These are phyloP conservation scores for Cephalotes varians DNA, from an alignment of 2,888 invertebrate species.

Conservation along the genomic window DNA sequence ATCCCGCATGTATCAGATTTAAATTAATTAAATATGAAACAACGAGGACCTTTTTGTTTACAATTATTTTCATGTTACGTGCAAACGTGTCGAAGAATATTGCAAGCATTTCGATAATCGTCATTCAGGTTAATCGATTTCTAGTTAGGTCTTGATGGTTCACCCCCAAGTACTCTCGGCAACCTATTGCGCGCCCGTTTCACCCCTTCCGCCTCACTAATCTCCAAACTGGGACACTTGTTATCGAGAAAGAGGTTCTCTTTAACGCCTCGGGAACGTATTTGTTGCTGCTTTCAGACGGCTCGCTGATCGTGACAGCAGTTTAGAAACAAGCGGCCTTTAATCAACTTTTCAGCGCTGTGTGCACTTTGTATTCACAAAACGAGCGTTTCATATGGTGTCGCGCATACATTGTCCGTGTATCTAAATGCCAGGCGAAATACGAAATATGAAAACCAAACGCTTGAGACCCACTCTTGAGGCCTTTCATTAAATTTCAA, in stretches of 20 bases:
- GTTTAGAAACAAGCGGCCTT: slow-evolving; percentile 31
- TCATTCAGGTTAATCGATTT: slow-evolving; percentile 27
- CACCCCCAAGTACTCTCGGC: slow-evolving; percentile 16
- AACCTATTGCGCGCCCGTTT: slow-evolving; percentile 38
- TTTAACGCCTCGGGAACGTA: slow-evolving; percentile 7
- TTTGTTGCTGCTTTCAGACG: not conserved
- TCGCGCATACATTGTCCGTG: not conserved
- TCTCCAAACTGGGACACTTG: slow-evolving; percentile 40
- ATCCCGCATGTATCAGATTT: not conserved
- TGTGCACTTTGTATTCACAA: not conserved
- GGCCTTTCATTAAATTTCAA: not conserved
- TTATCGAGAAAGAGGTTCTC: slow-evolving; percentile 47
- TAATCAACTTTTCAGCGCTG: slow-evolving; percentile 4
- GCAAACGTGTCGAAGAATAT: not conserved
- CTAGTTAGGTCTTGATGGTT: slow-evolving; percentile 27
- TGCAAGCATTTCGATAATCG: not conserved
- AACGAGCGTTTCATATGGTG: not conserved
- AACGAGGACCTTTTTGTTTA: not conserved
- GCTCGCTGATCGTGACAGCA: slow-evolving; percentile 20
- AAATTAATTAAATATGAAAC: not conserved
- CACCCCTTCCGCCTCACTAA: slow-evolving; percentile 16
- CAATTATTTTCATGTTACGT: not conserved
- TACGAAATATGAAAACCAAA: not conserved
- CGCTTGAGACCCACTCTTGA: too few relatives aligned
- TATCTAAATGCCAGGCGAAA: slow-evolving; percentile 1